These are phyloP conservation scores for Astyanax mexicanus DNA, from an alignment of 2,797 vertebrate genomes.

Conservation along the genomic window DNA sequence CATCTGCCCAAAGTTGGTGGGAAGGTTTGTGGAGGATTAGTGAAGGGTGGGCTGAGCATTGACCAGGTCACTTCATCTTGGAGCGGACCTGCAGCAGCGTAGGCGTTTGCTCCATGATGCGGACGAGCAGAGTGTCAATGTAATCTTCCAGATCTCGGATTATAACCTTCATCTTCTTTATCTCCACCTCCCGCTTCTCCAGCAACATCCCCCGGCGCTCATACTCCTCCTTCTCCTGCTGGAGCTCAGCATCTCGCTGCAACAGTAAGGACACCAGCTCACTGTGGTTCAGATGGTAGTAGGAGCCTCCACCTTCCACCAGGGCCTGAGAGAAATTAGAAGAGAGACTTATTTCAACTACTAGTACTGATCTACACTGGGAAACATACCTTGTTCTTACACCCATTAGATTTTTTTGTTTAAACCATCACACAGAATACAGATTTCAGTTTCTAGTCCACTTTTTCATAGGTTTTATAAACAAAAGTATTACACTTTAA, in stretches of 20 bases:
- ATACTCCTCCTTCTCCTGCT: conserved; percentile 83
- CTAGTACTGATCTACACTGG: too few species aligned
- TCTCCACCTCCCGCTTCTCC: conserved; percentile 88
- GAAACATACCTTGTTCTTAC: background rate
- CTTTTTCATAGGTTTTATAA: too few species aligned
- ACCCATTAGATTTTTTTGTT: too few species aligned
- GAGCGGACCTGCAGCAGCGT: conserved; percentile 90
- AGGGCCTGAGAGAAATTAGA: conserved; percentile 58
- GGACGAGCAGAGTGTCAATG: conserved; percentile 96
- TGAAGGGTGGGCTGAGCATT: conserved; percentile 50
- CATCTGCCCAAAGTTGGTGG: conserved; percentile 63
- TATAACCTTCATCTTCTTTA: conserved; percentile 86
- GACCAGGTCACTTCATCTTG: conserved; percentile 75
- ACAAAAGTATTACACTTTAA: too few species aligned
- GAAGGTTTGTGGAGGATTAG: conserved; percentile 46
- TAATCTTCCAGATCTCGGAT: conserved; percentile 95
- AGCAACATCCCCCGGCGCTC: conserved; percentile 83
- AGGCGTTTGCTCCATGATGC: conserved; percentile 97
- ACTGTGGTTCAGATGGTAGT: conserved; percentile 94
- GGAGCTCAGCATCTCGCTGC: conserved; percentile 87
- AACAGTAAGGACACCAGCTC: conserved; percentile 91
- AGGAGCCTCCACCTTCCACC: conserved; percentile 86
- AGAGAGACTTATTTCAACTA: background rate
- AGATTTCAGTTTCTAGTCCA: too few species aligned
- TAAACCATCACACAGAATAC: too few species aligned